phyloP scores from a whole-genome alignment of 1,140 invertebrate genomes.

The Scaptomyza graminum region DNA sequence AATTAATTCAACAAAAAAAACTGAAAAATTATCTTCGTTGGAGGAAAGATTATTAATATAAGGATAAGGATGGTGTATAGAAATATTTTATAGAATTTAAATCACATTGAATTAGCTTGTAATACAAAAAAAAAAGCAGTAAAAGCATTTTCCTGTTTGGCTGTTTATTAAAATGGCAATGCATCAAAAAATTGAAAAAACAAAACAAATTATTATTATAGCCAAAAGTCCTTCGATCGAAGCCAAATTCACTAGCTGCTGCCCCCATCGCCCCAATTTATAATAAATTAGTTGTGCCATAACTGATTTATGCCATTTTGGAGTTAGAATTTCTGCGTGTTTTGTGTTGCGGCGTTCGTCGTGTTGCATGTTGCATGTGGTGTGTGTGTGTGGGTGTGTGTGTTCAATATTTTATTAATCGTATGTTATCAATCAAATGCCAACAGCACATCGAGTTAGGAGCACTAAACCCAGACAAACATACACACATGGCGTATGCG shows the following conservation, averaged over 20 bases:
- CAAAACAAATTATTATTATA: constrained; percentile 74
- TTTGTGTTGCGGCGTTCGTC: background rate
- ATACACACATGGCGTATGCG: constrained; percentile 61
- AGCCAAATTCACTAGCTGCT: constrained; percentile 19
- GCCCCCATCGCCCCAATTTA: constrained; percentile 62
- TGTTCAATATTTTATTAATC: constrained; percentile 80
- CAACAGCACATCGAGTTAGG: constrained; percentile 49
- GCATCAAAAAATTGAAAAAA: constrained; percentile 38
- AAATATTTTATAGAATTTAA: background rate
- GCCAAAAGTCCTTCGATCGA: constrained; percentile 30
- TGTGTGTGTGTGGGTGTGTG: constrained; percentile 37
- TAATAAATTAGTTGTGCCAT: constrained; percentile 63
- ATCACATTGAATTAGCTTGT: background rate
- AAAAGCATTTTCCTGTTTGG: constrained; percentile 45
- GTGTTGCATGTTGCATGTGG: constrained; percentile 16
- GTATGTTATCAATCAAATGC: constrained; percentile 79
- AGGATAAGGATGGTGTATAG: background rate
- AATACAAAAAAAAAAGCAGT: background rate
- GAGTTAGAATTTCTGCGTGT: constrained; percentile 15
- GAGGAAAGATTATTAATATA: too few relatives aligned
- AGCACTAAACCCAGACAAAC: constrained; percentile 11
- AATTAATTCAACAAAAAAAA: too few relatives aligned
- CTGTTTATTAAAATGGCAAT: constrained; percentile 37
- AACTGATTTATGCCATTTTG: constrained; percentile 57
- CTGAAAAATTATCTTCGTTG: too few relatives aligned